Base-by-base conservation (phyloP, 2,113 vertebrate species). In the Nycticebus coucang region DNA sequence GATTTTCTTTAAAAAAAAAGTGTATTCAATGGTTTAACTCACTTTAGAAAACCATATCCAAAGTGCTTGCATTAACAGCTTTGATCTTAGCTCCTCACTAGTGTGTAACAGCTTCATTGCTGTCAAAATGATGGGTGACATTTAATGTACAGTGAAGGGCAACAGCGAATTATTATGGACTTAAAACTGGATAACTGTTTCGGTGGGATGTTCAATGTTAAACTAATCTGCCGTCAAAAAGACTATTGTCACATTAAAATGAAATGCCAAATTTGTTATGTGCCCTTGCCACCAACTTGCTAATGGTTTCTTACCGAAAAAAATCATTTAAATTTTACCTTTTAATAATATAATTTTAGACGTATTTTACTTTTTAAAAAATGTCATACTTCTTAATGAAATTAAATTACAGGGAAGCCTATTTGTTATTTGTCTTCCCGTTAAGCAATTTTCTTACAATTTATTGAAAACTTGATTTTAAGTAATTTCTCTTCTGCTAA, bases 161-260 rank as follows among this genome's bases (percentile, higher is more conserved):
- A 98, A 85, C 93, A 97, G 33, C 96, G 89, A 98, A 94, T 98
- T 98, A 98, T 97, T 96, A 97, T 97, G 78, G 30, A 91, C 78
- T 98, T 92, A 97, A 92, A 98, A 97, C 93, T 96, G 93, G 88
- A 96, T 96, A 96, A 97, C 72, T 97, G 68, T 96, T 98, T 98
- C 98, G 81, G 68, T 97, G 53, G 87, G 93, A 64, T 98, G 85
- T 85, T 98, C 90, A 96, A 15, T 95, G 89, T 96, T 98, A 95
- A 97, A 96, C 82, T 97, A 97, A 97, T 98, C 92, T 96, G 14
- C 78, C 97, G 95, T 97, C 96, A 97, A 69, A 88, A 97, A 95
- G 45, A 72, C 77, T 93, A 50, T 90, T 97, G 79, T 89, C 96
- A 97, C 84, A 69, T 57, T 96, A 72, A 95, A 97, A 90, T 97